phyloP scores from a whole-genome alignment of 2,888 invertebrate genomes.

The Cephus sareptanus region DNA sequence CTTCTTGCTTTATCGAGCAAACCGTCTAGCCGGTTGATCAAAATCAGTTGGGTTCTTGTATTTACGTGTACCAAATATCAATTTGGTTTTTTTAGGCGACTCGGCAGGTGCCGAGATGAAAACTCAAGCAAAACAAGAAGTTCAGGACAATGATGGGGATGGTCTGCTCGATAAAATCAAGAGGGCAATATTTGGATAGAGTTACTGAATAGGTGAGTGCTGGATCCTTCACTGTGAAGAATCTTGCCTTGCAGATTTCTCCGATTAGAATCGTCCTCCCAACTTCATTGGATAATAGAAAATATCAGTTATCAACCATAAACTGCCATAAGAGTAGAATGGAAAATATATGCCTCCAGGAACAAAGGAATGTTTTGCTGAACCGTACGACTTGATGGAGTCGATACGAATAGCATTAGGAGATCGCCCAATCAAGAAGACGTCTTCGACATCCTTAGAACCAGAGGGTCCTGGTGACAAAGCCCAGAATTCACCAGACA shows the following conservation, averaged over 20 bases:
- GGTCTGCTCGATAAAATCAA: slow-evolving; percentile 72
- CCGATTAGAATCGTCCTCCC: slow-evolving; percentile 3
- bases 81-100: slow-evolving; percentile 64
- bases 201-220: slow-evolving; percentile 49
- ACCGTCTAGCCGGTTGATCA: not conserved
- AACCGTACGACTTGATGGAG: slow-evolving; percentile 71
- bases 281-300: not conserved
- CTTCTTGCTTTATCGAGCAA: not conserved
- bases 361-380: slow-evolving; percentile 72
- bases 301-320: not conserved
- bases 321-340: not conserved
- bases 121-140: slow-evolving; percentile 66
- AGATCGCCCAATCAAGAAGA: slow-evolving; percentile 51
- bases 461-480: slow-evolving; percentile 41
- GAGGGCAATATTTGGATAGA: slow-evolving; percentile 72
- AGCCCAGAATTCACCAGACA: slow-evolving; percentile 21
- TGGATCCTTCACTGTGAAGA: slow-evolving; percentile 2
- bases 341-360: slow-evolving; percentile 66
- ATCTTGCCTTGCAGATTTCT: slow-evolving; percentile 23
- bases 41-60: not conserved
- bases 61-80: slow-evolving; percentile 11
- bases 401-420: slow-evolving; percentile 73
- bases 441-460: not conserved
- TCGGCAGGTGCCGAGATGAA: slow-evolving; percentile 67
- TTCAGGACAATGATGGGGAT: slow-evolving; percentile 53